A percentile compares a stretch with the other conserved stretches of the same genome.
Conservation (phyloP, 1,140 invertebrate species). For the Eubasilissa regina region DNA sequence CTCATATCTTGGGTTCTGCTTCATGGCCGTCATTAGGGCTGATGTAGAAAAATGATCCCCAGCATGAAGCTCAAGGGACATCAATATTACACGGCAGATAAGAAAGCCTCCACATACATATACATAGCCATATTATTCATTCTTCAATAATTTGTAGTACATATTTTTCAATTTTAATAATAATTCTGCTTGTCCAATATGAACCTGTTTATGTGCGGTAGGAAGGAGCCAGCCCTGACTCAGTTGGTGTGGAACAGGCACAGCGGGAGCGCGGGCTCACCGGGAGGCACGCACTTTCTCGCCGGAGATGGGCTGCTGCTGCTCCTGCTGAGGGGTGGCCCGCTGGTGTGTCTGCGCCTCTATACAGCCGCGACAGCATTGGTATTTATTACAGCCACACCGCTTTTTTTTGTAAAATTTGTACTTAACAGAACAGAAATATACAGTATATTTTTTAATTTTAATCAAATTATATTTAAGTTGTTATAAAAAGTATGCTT, state of each 20-base stretch:
- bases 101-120: too few relatives aligned
- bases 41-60: too few relatives aligned
- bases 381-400: conserved; percentile 7
- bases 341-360: conserved; percentile 51
- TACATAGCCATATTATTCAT: too few relatives aligned
- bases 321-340: conserved; percentile 52
- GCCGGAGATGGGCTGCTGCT: conserved; percentile 51
- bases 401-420: not conserved
- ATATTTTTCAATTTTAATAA: not conserved
- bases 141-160: too few relatives aligned
- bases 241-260: conserved; percentile 51
- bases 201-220: not conserved
- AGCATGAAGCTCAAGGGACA: too few relatives aligned
- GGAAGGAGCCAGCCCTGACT: conserved; percentile 55
- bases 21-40: too few relatives aligned
- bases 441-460: too few relatives aligned
- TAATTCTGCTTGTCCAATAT: not conserved
- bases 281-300: conserved; percentile 25
- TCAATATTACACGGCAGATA: too few relatives aligned
- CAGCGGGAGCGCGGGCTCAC: conserved; percentile 11
- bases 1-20: too few relatives aligned
- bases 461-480: too few relatives aligned
- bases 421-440: too few relatives aligned
- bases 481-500: too few relatives aligned
- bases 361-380: conserved; percentile 38